Evolutionary conservation across 2,888 invertebrate species (phyloP).

Genomic region (Rhogogaster chlorosoma): DNA sequence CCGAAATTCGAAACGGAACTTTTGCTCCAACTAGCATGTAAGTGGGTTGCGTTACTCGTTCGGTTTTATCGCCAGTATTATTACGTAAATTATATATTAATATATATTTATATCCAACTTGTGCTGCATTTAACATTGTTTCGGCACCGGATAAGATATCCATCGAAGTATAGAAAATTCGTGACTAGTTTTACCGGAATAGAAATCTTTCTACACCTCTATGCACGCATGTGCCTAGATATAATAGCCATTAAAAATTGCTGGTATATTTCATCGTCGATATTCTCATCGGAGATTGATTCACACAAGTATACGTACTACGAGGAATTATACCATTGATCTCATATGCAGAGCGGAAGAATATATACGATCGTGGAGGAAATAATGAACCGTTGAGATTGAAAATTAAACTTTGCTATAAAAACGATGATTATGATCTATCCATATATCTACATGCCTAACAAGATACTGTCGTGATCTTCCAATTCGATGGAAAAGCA

Average conservation of each 20-base stretch:
- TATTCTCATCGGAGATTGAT: not conserved
- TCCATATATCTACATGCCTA: not conserved
- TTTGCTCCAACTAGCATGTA: not conserved
- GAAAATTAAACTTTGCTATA: not conserved
- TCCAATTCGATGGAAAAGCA: too few relatives aligned
- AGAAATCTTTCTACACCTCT: not conserved
- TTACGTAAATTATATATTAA: constrained; percentile 30
- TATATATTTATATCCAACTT: constrained; percentile 29
- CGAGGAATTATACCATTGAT: not conserved
- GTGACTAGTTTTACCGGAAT: not conserved
- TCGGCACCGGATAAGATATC: not conserved
- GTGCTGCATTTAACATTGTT: constrained; percentile 12
- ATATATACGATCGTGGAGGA: not conserved
- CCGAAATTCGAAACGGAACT: constrained; percentile 1
- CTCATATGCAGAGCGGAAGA: not conserved
- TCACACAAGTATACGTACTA: not conserved
- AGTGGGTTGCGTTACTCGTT: constrained; percentile 7
- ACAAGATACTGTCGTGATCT: too few relatives aligned
- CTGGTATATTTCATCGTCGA: not conserved
- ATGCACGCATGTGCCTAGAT: not conserved
- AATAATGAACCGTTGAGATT: not conserved
- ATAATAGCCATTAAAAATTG: constrained; percentile 1
- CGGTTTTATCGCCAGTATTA: constrained; percentile 1
- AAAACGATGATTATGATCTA: not conserved
- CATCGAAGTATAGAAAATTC: constrained; percentile 12